Evolutionary conservation across 2,113 vertebrate genomes (phyloP), one percentile per base, ranked within the genome.

Genomic region (Dermatemys mawii): DNA sequence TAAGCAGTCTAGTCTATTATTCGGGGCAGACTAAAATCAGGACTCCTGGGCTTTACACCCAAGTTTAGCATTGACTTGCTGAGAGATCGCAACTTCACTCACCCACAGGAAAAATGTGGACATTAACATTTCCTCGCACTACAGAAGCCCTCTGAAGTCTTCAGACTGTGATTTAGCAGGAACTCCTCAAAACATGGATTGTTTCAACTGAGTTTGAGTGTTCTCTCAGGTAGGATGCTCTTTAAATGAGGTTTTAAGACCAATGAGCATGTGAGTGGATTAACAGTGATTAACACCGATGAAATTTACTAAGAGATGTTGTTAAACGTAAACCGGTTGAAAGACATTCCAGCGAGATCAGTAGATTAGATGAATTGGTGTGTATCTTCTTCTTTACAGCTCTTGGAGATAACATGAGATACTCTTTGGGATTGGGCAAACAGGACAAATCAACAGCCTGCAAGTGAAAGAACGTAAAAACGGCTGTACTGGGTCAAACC

Each of bases 321-420:
- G 38, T 22, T 41, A 41, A 73, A 73, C 38, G 38, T 73, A 41
- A 73, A 73, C 2, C 9, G 5, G 10, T 11, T 73, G 38, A 73
- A 41, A 41, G 19, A 73, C 12, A 38, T 73, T 73, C n/a, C 22
- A 41, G n/a, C 41, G 38, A 41, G 94, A 95, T 94, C 93, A 95
- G 81, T 84, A 35, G 57, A 67, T 87, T 8, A 44, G n/a, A 92
- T 94, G 92, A 96, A 86, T 76, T 57, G 70, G 29, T 4, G 1
- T 87, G 95, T 89, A 86, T n/a, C 90, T 91, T 51, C 84, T 6
- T 90, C 91, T 54, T 54, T 87, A 80, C 6, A 78, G 73, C n/a
- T 89, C 84, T 13, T 87, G 54, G 51, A 32, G 16, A 76, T 21
- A 10, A 70, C 35, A 50, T 80, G 84, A 82, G 80, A 78, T 41